Evolutionary conservation across 2,113 vertebrate genomes (phyloP).

Genomic region (Paradoxurus hermaphroditus): DNA sequence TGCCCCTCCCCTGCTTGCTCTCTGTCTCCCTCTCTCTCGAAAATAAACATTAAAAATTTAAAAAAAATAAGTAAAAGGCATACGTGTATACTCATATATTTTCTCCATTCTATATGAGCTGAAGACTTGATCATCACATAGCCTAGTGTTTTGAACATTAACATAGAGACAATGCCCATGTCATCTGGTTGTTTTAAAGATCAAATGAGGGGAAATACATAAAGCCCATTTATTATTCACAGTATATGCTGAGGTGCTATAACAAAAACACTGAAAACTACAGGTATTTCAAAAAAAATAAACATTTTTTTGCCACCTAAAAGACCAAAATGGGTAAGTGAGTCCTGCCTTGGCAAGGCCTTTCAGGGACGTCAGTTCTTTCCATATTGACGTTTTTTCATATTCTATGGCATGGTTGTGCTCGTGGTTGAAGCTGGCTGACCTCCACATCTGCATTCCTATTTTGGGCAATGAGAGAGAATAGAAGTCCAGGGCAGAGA

Average conservation of each 20-base stretch:
- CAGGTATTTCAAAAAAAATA: not conserved
- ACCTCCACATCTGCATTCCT: not conserved
- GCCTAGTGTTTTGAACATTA: not conserved
- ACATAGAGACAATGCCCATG: not conserved
- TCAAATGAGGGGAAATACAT: not conserved
- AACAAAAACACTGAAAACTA: not conserved
- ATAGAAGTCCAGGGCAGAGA: not conserved
- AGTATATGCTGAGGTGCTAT: not conserved
- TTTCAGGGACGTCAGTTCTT: not conserved
- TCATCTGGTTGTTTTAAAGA: not conserved
- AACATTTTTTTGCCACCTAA: not conserved
- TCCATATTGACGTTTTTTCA: not conserved
- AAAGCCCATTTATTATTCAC: not conserved
- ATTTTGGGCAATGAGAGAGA: not conserved
- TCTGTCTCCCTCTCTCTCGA: too few species aligned
- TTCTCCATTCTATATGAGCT: not conserved
- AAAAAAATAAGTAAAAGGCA: not conserved
- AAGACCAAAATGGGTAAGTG: not conserved
- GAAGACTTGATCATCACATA: not conserved
- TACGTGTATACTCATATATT: not conserved
- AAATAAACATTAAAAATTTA: too few species aligned
- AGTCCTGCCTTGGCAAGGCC: not conserved
- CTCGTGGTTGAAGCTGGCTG: not conserved
- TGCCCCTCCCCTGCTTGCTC: too few species aligned
- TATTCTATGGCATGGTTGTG: not conserved